Evolutionary conservation across 2,888 invertebrate species (phyloP), one percentile per base, ranked within the genome.

Genomic region (Bedellia somnulentella): DNA sequence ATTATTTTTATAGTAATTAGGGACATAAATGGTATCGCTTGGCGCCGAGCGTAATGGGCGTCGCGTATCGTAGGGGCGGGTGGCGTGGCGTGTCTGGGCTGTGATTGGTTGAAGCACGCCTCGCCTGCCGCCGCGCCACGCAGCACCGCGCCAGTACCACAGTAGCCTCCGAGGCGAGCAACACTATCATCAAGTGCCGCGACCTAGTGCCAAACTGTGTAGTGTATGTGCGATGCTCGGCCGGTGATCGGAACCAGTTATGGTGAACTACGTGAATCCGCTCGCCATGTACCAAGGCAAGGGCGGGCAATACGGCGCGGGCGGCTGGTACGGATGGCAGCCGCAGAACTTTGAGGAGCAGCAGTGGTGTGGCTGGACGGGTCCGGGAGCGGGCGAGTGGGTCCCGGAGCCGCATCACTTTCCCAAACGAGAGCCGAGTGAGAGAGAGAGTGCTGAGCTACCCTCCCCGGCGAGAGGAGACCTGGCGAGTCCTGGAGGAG

Each of bases 211-310:
- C n/a, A n/a, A n/a, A n/a, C n/a, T n/a, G n/a, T n/a, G n/a, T n/a
- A n/a, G n/a, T n/a, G n/a, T n/a, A 46, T 60, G 67, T 68, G 71
- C 57, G 52, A 70, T 71, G 73, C 62, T 52, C 51, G 66, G 68
- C 63, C 68, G 54, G 66, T 70, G 70, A 66, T 55, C 55, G 48
- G 61, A 70, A 61, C 56, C 26, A 26, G 42, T 40, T 18, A 87
- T 87, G 87, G 86, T 87, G 68, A 85, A 85, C 43, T 87, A 87
- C 61, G 87, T 83, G 49, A 81, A 82, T 63, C 77, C 83, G 58
- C 66, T 83, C 50, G 78, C 82, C 59, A 80, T 83, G 70, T 85
- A 85, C 63, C 78, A 82, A 54, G 83, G 83, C 58, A 85, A 83
- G 55, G 79, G 73, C 52, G 66, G 62, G 44, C 73, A 75, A 59